These are phyloP conservation scores for Poeciliopsis turneri DNA, from an alignment of 2,797 vertebrate genomes.

Conservation along the genomic window DNA sequence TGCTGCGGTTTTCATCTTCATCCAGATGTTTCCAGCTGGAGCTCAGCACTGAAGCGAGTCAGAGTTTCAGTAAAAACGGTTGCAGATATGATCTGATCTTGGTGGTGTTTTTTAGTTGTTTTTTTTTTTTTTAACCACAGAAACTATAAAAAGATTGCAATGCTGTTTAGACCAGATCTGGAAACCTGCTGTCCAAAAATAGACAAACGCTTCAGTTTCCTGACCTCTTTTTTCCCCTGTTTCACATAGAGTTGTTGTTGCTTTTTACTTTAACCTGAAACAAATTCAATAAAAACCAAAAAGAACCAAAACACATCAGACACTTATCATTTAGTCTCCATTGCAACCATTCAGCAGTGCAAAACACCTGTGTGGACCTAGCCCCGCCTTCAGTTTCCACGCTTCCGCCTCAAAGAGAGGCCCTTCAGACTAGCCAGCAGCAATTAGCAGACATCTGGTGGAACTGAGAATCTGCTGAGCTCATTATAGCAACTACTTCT, in stretches of 20 bases:
- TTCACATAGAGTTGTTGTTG: not conserved
- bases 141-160: not conserved
- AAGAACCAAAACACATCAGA: not conserved
- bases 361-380: too few species aligned
- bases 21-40: conserved; percentile 10
- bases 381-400: too few species aligned
- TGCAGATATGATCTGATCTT: not conserved
- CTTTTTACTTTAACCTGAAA: not conserved
- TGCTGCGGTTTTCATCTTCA: not conserved
- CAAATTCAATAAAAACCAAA: not conserved
- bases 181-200: not conserved
- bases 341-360: too few species aligned
- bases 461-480: too few species aligned
- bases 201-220: not conserved
- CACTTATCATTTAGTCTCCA: too few species aligned
- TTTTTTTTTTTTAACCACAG: not conserved
- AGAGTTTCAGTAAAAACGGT: not conserved
- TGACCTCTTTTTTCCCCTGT: not conserved
- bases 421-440: too few species aligned
- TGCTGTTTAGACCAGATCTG: not conserved
- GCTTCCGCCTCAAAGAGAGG: too few species aligned
- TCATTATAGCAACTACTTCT: too few species aligned
- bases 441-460: too few species aligned
- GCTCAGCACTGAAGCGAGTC: not conserved
- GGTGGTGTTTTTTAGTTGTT: not conserved